These are phyloP conservation scores for Propsilocerus akamusi DNA, from an alignment of 1,140 invertebrate species.

Conservation along the genomic window DNA sequence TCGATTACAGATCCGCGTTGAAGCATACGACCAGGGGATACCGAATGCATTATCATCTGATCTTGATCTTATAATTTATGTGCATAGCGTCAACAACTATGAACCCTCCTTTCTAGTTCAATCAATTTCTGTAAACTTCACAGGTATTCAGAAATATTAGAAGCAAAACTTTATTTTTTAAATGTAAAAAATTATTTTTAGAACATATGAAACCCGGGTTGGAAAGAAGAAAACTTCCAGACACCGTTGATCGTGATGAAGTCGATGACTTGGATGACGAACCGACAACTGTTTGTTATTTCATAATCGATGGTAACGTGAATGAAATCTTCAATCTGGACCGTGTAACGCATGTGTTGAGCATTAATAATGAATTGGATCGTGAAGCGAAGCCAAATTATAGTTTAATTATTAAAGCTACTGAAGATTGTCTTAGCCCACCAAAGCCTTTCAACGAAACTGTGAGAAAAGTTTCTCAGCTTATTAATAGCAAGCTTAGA, in stretches of 20 bases:
- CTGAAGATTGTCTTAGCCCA: conserved; percentile 52
- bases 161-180: conserved; percentile 3
- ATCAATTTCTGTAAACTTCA: conserved; percentile 53
- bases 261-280: conserved; percentile 60
- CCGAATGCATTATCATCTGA: conserved; percentile 73
- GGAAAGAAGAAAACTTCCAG: conserved; percentile 50
- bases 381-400: conserved; percentile 53
- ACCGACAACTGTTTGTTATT: conserved; percentile 66
- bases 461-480: conserved; percentile 5
- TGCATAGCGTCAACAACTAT: conserved; percentile 76
- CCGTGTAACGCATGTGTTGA: conserved; percentile 41
- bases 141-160: conserved; percentile 24
- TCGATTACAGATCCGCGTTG: conserved; percentile 53
- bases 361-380: conserved; percentile 37
- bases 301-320: conserved; percentile 64
- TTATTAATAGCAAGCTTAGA: not conserved
- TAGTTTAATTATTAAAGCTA: conserved; percentile 56
- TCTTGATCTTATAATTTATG: conserved; percentile 74
- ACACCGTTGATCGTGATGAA: conserved; percentile 70
- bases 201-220: conserved; percentile 53
- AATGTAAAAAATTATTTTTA: conserved; percentile 12
- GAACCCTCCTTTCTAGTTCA: conserved; percentile 71
- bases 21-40: conserved; percentile 71
- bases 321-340: conserved; percentile 53
- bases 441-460: conserved; percentile 22